A percentile compares a stretch with the other conserved stretches of the same genome.
Evolutionary conservation across 2,888 invertebrate species (phyloP).

Genomic region (Epinotia bilunana): DNA sequence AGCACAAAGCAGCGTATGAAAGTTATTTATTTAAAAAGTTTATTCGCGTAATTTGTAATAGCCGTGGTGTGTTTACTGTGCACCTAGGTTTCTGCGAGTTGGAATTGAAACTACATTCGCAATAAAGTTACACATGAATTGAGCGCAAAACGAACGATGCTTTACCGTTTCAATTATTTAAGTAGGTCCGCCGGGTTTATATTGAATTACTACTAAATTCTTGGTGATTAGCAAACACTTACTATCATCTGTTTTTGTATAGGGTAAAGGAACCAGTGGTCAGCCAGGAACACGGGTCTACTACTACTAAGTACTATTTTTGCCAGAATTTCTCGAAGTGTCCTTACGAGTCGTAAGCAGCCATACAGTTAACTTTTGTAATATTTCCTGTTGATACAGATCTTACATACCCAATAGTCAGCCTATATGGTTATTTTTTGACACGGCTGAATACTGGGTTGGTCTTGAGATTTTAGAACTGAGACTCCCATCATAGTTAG

Average conservation of each 20-base stretch:
- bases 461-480: too few relatives aligned
- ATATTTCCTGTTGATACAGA: too few relatives aligned
- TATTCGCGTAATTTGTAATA: not conserved
- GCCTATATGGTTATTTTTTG: too few relatives aligned
- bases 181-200: not conserved
- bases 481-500: too few relatives aligned
- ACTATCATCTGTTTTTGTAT: not conserved
- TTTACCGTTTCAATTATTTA: not conserved
- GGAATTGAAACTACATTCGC: constrained; percentile 13
- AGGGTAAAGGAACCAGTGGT: not conserved
- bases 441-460: too few relatives aligned
- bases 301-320: too few relatives aligned
- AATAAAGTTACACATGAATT: constrained; percentile 16
- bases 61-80: constrained; percentile 21
- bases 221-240: not conserved
- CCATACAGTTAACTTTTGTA: too few relatives aligned
- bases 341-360: too few relatives aligned
- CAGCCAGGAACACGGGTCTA: too few relatives aligned
- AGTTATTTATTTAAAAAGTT: constrained; percentile 22
- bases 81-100: constrained; percentile 7
- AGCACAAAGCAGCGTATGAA: not conserved
- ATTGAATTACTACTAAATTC: not conserved
- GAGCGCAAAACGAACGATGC: constrained; percentile 6
- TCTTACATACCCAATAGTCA: too few relatives aligned
- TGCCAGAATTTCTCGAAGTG: too few relatives aligned